Evolutionary conservation across 2,888 invertebrate genomes (phyloP), one percentile per base, ranked within the genome.

Genomic region (Chloroclysta siterata): DNA sequence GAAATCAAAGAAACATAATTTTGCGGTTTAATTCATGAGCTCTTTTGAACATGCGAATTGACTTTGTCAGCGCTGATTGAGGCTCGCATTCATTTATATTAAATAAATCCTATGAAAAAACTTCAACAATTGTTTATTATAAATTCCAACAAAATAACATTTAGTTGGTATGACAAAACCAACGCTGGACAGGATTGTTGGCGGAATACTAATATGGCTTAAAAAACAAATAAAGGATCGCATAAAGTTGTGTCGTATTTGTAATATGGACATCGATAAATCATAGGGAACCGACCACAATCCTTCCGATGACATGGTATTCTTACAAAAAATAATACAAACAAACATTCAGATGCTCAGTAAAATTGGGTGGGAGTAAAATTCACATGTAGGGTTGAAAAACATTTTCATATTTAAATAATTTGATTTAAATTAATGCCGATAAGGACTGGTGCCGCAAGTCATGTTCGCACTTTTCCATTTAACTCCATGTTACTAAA

Each of bases 111-210:
- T 70, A 72, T 73, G 66, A 84, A 87, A 89, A 85, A 84, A 82
- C 58, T 58, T 68, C 70, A 80, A 82, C 87, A 88, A 89, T 89
- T 90, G 89, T 90, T 85, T 89, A 90, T 92, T 90, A 90, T 82
- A 88, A 89, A 92, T 91, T 91, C 92, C 88, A 90, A 90, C 82
- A 90, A 91, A 90, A 91, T 89, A 89, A 92, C 91, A 93, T 92
- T 91, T 91, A 88, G 89, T 86, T 88, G 90, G 90, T 89, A 92
- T 92, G 89, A 90, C 91, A 92, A 92, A 93, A 93, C 92, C 89
- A 87, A 79, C 82, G 86, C 84, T 84, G 88, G 84, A 82, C 89
- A 84, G 88, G 84, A 83, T 88, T 90, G 90, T 91, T 91, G 85
- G 88, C 84, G 81, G 92, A 91, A 93, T 93, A 92, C 92, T 92